Base-by-base conservation (phyloP, 2,888 invertebrate species). In the Drosophila phalerata region DNA sequence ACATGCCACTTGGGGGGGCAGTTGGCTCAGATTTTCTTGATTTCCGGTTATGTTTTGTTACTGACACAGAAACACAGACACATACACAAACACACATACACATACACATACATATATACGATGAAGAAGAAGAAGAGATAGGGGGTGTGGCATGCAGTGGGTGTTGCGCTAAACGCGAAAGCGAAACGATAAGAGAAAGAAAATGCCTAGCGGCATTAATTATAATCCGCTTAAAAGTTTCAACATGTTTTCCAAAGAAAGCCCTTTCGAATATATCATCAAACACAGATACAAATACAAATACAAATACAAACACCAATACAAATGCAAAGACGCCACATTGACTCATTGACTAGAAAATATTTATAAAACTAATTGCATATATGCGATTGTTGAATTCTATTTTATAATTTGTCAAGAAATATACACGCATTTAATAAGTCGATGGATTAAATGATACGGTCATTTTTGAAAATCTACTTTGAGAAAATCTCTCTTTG, bases 161-260 rank as follows among this genome's bases (percentile, higher is more conserved):
- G 49, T 43, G 52, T 37, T 37, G 63, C 77, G 78, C 69, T 79
- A 66, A 85, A 69, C 88, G 77, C 88, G 69, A 69, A 67, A 65
- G 68, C 81, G 52, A 57, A 49, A 73, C 76, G 87, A 73, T 88
- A 84, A 88, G 71, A 79, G 85, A 84, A 88, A 85, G 89, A 89
- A 84, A 89, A 84, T 87, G 88, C 89, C 89, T 73, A 69, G 72
- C 80, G 88, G 85, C 86, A 88, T 84, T 90, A 82, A 86, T 86
- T 86, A 89, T 88, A 88, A 88, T 79, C 90, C 79, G 90, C 88
- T 88, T 88, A 88, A 84, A 89, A 88, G 89, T 89, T 81, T 81
- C 87, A 89, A 84, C 88, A 88, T 89, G 88, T 89, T 89, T 87
- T 76, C 53, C 47, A 38, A 72, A 77, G 68, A 74, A 74, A 85